These are phyloP conservation scores for Ligdia adustata DNA, from an alignment of 2,888 invertebrate genomes.

Conservation along the genomic window DNA sequence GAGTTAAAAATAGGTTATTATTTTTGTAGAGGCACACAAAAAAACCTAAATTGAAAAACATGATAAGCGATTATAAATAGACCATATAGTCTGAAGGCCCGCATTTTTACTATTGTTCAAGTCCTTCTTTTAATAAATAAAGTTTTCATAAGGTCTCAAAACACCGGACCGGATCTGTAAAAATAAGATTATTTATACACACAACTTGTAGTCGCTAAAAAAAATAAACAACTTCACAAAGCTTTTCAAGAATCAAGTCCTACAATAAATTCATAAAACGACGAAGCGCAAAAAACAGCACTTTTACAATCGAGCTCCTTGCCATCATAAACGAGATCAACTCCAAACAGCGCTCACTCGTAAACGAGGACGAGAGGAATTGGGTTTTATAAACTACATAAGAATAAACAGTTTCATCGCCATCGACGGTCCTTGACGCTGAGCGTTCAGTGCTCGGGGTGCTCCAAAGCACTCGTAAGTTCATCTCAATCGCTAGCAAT, in stretches of 20 bases:
- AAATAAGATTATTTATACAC: no score
- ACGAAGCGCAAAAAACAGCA: not conserved
- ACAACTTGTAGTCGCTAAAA: no score
- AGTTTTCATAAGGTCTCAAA: no score
- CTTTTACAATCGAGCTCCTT: not conserved
- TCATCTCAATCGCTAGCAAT: conserved; percentile 72
- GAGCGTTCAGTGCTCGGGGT: conserved; percentile 46
- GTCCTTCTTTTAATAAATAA: not conserved
- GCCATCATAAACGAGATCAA: conserved; percentile 12
- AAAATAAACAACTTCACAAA: no score
- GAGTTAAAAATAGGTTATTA: no score
- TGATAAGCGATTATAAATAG: no score
- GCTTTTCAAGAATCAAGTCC: no score
- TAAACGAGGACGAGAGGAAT: conserved; percentile 19
- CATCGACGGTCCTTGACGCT: conserved; percentile 38
- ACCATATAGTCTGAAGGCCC: no score
- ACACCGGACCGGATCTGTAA: no score
- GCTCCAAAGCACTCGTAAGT: conserved; percentile 62
- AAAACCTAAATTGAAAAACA: no score
- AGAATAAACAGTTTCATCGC: conserved; percentile 55
- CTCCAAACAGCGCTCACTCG: conserved; percentile 9
- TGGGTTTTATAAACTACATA: conserved; percentile 23
- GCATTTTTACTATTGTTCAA: not conserved
- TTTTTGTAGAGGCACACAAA: no score
- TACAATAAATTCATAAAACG: no score